phyloP scores from a whole-genome alignment of 2,888 invertebrate species.

The Palloptera scutellata region DNA sequence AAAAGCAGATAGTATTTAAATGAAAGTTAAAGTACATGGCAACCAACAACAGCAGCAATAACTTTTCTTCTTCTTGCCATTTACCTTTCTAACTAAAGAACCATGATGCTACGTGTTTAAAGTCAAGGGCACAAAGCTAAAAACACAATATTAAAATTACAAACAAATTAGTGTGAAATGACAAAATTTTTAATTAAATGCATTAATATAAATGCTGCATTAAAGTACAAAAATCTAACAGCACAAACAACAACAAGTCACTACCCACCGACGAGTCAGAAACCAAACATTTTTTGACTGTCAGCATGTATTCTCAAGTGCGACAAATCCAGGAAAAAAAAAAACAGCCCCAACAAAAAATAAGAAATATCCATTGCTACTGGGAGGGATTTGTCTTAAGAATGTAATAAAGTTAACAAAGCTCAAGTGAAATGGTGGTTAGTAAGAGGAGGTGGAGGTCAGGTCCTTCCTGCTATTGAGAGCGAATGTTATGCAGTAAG shows the following conservation, averaged over 20 bases:
- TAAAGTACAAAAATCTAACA: neutral
- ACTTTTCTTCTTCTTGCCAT: too few relatives aligned
- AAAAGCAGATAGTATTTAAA: neutral
- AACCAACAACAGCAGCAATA: too few relatives aligned
- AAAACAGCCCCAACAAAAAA: neutral
- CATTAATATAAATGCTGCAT: neutral
- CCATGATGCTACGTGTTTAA: too few relatives aligned
- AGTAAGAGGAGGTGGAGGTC: neutral
- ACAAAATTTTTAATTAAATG: constrained; percentile 25
- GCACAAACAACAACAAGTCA: too few relatives aligned
- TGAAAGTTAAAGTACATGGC: constrained; percentile 3
- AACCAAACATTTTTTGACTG: too few relatives aligned
- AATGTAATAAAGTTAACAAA: neutral
- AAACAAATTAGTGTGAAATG: neutral
- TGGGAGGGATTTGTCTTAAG: constrained; percentile 9
- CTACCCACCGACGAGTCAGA: too few relatives aligned
- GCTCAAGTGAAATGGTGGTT: too few relatives aligned
- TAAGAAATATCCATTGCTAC: neutral
- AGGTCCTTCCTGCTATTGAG: neutral
- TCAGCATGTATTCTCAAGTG: too few relatives aligned
- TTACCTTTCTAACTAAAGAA: too few relatives aligned
- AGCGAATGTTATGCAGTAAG: neutral
- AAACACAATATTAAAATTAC: constrained; percentile 8
- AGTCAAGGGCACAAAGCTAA: constrained; percentile 16
- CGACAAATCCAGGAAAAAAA: too few relatives aligned